Percentiles rank a stretch among this genome's conserved stretches.
Evolutionary conservation across 2,797 vertebrate species (phyloP).

Genomic region (Onychomys leucogaster): DNA sequence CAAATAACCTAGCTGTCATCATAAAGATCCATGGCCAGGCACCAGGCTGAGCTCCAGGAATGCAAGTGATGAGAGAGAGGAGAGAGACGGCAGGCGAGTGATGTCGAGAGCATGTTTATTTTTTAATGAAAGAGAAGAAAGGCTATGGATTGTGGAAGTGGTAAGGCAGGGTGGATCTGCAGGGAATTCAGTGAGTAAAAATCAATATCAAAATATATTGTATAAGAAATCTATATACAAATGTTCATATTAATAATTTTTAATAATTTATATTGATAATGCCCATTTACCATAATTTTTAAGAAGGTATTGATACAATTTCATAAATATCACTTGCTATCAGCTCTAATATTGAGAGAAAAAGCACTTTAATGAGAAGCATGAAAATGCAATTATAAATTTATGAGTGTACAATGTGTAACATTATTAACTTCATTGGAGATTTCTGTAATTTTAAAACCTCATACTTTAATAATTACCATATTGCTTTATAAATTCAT

Average conservation of each 20-base stretch:
- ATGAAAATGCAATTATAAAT: not conserved
- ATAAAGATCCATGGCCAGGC: too few species aligned
- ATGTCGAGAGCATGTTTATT: too few species aligned
- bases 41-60: too few species aligned
- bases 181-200: not conserved
- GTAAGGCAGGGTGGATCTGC: not conserved
- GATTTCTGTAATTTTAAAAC: not conserved
- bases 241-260: not conserved
- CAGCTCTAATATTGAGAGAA: not conserved
- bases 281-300: not conserved
- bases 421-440: not conserved
- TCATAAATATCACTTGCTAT: not conserved
- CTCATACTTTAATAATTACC: not conserved
- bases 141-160: not conserved
- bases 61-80: too few species aligned
- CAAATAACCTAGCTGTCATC: too few species aligned
- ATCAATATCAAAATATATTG: not conserved
- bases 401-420: not conserved
- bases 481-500: not conserved
- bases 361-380: not conserved
- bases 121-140: too few species aligned
- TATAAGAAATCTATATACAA: not conserved
- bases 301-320: not conserved
- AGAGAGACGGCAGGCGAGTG: too few species aligned
- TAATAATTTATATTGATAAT: not conserved